Evolutionary conservation across 2,888 invertebrate species (phyloP).

Genomic region (Neoascia interrupta): DNA sequence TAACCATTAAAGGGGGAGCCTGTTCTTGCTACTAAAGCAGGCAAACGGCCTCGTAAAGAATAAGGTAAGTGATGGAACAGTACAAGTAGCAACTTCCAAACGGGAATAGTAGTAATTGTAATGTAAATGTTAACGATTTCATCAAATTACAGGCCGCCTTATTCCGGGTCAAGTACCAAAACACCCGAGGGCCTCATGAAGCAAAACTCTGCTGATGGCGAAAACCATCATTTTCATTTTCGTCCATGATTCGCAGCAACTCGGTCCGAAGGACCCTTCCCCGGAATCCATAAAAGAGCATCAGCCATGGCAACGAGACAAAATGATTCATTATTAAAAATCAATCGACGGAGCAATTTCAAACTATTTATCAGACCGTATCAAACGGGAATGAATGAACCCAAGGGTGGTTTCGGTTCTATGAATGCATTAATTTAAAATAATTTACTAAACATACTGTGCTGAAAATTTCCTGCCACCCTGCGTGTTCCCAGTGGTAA

Average conservation of each 20-base stretch:
- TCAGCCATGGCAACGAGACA: background rate
- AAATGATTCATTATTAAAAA: constrained; percentile 45
- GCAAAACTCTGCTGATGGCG: too few relatives aligned
- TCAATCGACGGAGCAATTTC: constrained; percentile 34
- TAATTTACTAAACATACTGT: constrained; percentile 21
- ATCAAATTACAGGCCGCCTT: constrained; percentile 46
- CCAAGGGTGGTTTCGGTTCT: background rate
- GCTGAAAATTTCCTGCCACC: constrained; percentile 6
- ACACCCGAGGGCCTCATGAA: background rate
- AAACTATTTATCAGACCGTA: constrained; percentile 6
- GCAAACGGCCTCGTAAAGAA: constrained; percentile 51
- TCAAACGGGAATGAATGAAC: background rate
- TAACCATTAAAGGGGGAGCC: constrained; percentile 49
- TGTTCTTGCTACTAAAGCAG: constrained; percentile 30
- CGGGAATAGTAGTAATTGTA: constrained; percentile 7
- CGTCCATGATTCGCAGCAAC: background rate
- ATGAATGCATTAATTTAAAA: constrained; percentile 21
- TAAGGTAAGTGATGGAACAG: constrained; percentile 51
- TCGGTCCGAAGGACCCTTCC: background rate
- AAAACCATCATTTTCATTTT: background rate
- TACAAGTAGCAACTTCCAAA: background rate
- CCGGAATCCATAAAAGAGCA: background rate
- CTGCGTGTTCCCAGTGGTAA: too few relatives aligned
- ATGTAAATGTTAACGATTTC: constrained; percentile 52
- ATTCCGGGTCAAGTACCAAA: background rate